These are phyloP conservation scores for Psephotus haematonotus DNA, from an alignment of 2,113 vertebrate genomes.

Conservation along the genomic window DNA sequence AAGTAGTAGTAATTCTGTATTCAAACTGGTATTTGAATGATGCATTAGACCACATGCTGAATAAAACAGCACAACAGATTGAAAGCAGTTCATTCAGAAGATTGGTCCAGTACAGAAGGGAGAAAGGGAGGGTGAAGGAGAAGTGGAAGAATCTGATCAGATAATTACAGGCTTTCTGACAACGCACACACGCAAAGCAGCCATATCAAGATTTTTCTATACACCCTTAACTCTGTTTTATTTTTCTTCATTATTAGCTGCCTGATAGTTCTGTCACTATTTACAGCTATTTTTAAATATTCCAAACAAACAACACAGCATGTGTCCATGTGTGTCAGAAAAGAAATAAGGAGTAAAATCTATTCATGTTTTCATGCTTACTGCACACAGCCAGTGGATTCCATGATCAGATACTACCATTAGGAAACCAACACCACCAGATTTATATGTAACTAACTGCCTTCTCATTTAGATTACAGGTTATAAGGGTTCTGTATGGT, in stretches of 20 bases:
- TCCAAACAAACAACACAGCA: neutral
- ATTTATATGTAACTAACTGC: neutral
- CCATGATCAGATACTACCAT: neutral
- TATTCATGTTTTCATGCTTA: neutral
- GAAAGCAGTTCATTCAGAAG: constrained; percentile 4
- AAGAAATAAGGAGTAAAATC: neutral
- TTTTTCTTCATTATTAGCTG: neutral
- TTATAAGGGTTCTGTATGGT: neutral
- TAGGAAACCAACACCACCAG: neutral
- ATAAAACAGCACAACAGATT: neutral
- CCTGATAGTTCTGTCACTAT: neutral
- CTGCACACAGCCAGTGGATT: neutral
- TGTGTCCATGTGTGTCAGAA: neutral
- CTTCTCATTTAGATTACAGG: neutral
- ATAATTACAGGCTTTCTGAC: neutral
- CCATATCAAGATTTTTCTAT: neutral
- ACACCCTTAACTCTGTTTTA: neutral
- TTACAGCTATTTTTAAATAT: constrained; percentile 7
- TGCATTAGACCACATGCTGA: neutral
- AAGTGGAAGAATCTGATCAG: neutral
- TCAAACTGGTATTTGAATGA: neutral
- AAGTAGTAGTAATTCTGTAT: neutral
- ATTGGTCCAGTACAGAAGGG: neutral
- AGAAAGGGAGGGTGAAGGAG: neutral
- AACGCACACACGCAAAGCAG: neutral